A percentile compares a stretch with the other conserved stretches of the same genome.
Conservation (phyloP, 2,113 vertebrate species). For the Callaeas wilsoni region DNA sequence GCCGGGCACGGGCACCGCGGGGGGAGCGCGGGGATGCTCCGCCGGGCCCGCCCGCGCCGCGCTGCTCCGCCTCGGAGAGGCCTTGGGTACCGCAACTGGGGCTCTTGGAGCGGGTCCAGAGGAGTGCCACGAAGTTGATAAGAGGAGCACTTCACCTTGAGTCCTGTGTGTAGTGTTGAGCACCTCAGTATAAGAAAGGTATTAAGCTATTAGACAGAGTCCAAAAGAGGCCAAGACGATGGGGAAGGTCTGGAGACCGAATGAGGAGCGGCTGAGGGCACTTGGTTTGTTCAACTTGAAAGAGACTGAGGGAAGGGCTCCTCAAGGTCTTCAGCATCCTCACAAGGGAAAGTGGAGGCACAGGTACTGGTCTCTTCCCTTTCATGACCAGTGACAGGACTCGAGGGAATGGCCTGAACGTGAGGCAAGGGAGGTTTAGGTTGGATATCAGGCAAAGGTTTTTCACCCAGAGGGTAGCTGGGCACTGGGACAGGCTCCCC, state of each 20-base stretch:
- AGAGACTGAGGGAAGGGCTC: not conserved
- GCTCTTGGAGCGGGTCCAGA: not conserved
- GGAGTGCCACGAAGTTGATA: accelerated
- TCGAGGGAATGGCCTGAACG: not conserved
- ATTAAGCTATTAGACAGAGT: not conserved
- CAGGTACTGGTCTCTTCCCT: not conserved
- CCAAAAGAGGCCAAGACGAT: not conserved
- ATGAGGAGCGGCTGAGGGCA: not conserved
- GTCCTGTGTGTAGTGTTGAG: not conserved
- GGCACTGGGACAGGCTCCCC: not conserved
- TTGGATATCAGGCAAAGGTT: not conserved
- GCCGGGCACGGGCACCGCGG: not conserved
- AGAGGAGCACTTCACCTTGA: not conserved
- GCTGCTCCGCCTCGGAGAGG: not conserved
- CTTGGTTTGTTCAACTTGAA: not conserved
- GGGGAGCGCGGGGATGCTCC: not conserved
- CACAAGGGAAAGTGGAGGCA: not conserved
- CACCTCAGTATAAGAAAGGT: not conserved
- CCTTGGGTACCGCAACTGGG: accelerated
- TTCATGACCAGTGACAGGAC: not conserved
- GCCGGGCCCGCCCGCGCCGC: not conserved
- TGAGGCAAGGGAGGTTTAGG: not conserved
- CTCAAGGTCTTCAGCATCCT: not conserved
- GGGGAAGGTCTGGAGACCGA: not conserved
- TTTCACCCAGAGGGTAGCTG: not conserved